Evolutionary conservation across 2,888 invertebrate genomes (phyloP).

Genomic region (Yponomeuta malinellus): DNA sequence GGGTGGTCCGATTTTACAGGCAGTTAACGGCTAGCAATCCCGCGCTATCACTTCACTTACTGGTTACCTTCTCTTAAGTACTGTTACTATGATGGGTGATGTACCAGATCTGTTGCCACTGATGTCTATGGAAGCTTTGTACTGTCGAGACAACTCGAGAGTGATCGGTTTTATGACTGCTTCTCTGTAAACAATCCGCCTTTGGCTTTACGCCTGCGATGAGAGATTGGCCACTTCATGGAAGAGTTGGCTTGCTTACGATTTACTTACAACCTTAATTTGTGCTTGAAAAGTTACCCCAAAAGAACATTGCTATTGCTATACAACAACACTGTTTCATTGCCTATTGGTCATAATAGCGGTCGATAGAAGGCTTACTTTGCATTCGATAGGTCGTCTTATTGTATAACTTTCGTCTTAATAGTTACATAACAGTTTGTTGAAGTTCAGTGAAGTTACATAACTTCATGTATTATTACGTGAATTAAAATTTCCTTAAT

Average conservation of each 20-base stretch:
- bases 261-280: background rate
- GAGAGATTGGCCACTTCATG: background rate
- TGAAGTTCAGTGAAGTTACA: too few species aligned
- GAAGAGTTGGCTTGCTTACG: background rate
- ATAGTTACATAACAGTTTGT: too few species aligned
- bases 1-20: conserved; percentile 46
- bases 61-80: background rate
- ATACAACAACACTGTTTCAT: too few species aligned
- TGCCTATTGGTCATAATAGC: too few species aligned
- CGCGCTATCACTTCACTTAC: background rate
- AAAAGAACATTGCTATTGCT: too few species aligned
- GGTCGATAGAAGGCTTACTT: too few species aligned
- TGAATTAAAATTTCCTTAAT: too few species aligned
- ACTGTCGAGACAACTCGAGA: conserved; percentile 6
- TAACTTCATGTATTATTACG: too few species aligned
- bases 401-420: too few species aligned
- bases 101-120: background rate
- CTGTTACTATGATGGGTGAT: background rate
- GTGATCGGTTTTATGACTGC: background rate
- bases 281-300: too few species aligned
- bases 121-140: conserved; percentile 12
- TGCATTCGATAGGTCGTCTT: too few species aligned
- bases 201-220: background rate
- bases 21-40: conserved; percentile 28
- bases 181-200: background rate